Conservation (phyloP, 2,797 vertebrate genomes). For the Taeniopygia guttata region DNA sequence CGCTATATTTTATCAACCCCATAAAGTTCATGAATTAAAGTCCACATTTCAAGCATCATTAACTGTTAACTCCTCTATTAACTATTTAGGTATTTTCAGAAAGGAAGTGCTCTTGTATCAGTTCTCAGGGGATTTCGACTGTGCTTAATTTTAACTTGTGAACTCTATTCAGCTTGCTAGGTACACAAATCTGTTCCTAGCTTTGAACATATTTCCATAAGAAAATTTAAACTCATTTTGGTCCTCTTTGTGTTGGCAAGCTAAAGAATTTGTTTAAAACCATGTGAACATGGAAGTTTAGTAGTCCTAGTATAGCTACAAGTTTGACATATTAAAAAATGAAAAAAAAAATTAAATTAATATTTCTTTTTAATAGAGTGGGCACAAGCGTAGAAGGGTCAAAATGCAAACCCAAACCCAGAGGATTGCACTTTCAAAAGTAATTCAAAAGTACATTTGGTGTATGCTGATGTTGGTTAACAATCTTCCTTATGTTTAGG, state of each 20-base stretch:
- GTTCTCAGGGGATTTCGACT: not conserved
- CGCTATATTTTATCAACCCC: constrained; percentile 10
- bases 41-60: constrained; percentile 3
- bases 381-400: not conserved
- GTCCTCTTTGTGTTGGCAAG: not conserved
- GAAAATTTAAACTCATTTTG: not conserved
- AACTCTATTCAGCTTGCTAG: not conserved
- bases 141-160: not conserved
- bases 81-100: constrained; percentile 17
- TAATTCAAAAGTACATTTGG: not conserved
- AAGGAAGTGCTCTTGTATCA: not conserved
- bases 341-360: too few relatives aligned
- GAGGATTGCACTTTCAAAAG: not conserved
- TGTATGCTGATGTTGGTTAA: not conserved
- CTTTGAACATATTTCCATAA: not conserved
- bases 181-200: not conserved
- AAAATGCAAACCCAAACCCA: not conserved
- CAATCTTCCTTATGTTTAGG: not conserved
- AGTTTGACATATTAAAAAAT: not conserved
- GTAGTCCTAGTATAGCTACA: not conserved
- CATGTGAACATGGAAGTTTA: not conserved
- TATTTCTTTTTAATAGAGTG: not conserved
- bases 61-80: constrained; percentile 12
- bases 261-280: not conserved
- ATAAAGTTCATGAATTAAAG: constrained; percentile 29